Conservation (phyloP, 2,113 vertebrate genomes). For the Oncorhynchus masou region DNA sequence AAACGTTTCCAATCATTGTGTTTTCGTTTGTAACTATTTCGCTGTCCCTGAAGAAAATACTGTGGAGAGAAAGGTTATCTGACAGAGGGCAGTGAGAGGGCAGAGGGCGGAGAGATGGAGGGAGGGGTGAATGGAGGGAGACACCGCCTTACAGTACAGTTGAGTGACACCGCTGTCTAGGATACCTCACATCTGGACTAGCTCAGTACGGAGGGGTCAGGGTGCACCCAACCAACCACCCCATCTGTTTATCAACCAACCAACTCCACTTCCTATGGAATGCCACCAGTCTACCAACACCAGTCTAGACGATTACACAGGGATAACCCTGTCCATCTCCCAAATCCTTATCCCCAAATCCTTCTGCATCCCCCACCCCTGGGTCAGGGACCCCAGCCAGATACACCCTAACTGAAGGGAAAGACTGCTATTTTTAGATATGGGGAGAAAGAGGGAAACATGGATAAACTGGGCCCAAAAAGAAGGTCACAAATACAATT, state of each 20-base stretch:
- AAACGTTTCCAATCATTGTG: background rate
- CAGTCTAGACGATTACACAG: background rate
- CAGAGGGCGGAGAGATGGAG: too few relatives aligned
- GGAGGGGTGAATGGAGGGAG: background rate
- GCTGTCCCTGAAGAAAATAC: background rate
- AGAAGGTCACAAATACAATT: constrained; percentile 35
- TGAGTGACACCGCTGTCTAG: background rate
- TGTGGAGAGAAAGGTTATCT: background rate
- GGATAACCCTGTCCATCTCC: background rate
- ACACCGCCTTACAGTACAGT: background rate
- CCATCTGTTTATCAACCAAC: background rate
- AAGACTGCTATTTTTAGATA: constrained; percentile 37
- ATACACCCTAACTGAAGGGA: constrained; percentile 8
- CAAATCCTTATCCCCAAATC: background rate
- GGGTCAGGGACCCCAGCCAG: background rate
- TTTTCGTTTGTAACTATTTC: background rate
- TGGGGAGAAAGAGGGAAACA: background rate
- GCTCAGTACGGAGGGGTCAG: background rate
- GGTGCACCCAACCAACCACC: background rate
- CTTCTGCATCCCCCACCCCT: background rate
- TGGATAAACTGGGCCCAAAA: constrained; percentile 16
- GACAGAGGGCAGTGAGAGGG: constrained; percentile 3
- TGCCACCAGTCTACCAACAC: background rate
- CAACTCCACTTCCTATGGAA: background rate
- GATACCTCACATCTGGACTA: background rate